phyloP scores from a whole-genome alignment of 2,888 invertebrate species.

The Cheilosia impressa region DNA sequence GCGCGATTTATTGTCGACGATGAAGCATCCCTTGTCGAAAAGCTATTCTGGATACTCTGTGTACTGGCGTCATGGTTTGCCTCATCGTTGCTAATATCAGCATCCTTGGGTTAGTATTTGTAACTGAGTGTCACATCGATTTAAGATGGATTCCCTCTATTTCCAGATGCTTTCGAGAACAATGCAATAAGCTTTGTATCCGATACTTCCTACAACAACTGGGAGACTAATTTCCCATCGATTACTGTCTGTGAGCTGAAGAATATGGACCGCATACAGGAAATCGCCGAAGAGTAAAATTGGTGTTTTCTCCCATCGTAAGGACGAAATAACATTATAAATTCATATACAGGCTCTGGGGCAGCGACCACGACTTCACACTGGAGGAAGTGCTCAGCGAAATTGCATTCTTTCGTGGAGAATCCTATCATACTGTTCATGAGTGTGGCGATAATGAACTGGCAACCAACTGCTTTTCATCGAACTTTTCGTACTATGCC shows the following conservation, averaged over 20 bases:
- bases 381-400: slow-evolving; percentile 89
- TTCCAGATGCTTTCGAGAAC: slow-evolving; percentile 85
- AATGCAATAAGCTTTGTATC: slow-evolving; percentile 91
- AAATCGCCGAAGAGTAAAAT: slow-evolving; percentile 87
- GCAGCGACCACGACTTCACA: slow-evolving; percentile 87
- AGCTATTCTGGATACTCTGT: slow-evolving; percentile 87
- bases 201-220: slow-evolving; percentile 89
- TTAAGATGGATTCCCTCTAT: neutral
- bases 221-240: slow-evolving; percentile 90
- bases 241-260: slow-evolving; percentile 89
- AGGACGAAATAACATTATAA: neutral
- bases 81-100: slow-evolving; percentile 86
- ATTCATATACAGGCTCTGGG: slow-evolving; percentile 85
- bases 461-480: slow-evolving; percentile 85
- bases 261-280: slow-evolving; percentile 86
- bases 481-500: slow-evolving; percentile 86
- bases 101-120: slow-evolving; percentile 84
- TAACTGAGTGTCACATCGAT: neutral
- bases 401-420: slow-evolving; percentile 88
- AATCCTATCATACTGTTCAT: slow-evolving; percentile 87
- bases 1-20: slow-evolving; percentile 88
- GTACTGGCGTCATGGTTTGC: slow-evolving; percentile 88
- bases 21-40: slow-evolving; percentile 85
- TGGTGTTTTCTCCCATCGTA: neutral
- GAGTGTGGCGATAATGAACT: slow-evolving; percentile 85